phyloP scores from a whole-genome alignment of 2,797 vertebrate genomes.

The Amniataba percoides region DNA sequence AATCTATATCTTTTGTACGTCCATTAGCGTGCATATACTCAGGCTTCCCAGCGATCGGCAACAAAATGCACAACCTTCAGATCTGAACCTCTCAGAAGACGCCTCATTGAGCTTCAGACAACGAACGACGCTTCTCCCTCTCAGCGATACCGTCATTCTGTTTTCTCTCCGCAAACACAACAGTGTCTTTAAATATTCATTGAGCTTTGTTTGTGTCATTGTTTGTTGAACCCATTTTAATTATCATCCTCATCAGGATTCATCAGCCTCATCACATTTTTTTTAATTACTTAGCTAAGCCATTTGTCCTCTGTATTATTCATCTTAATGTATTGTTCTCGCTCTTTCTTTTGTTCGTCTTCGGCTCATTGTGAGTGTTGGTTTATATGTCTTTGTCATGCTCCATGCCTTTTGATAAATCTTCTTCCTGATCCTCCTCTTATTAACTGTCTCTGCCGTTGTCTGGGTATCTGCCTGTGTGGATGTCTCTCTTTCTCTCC shows the following conservation, averaged over 20 bases:
- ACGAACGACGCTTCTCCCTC: not conserved
- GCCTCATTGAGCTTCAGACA: not conserved
- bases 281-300: slow-evolving; percentile 50
- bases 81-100: not conserved
- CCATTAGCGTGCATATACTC: not conserved
- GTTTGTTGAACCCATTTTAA: slow-evolving; percentile 61
- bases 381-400: not conserved
- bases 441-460: not conserved
- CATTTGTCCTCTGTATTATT: slow-evolving; percentile 46
- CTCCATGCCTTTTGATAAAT: slow-evolving; percentile 13
- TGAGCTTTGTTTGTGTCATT: slow-evolving; percentile 43
- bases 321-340: slow-evolving; percentile 35
- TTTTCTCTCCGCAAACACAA: slow-evolving; percentile 3
- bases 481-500: not conserved
- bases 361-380: slow-evolving; percentile 7
- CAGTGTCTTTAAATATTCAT: slow-evolving; percentile 43
- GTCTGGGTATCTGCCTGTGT: not conserved
- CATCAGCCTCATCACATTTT: slow-evolving; percentile 51
- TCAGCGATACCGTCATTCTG: not conserved
- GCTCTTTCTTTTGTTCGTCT: slow-evolving; percentile 4
- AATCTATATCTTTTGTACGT: not conserved
- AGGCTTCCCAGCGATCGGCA: not conserved
- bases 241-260: slow-evolving; percentile 62
- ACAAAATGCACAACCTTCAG: not conserved
- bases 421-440: not conserved